Evolutionary conservation across 2,888 invertebrate genomes (phyloP), one percentile per base, ranked within the genome.

Genomic region (Rosalia funebris): DNA sequence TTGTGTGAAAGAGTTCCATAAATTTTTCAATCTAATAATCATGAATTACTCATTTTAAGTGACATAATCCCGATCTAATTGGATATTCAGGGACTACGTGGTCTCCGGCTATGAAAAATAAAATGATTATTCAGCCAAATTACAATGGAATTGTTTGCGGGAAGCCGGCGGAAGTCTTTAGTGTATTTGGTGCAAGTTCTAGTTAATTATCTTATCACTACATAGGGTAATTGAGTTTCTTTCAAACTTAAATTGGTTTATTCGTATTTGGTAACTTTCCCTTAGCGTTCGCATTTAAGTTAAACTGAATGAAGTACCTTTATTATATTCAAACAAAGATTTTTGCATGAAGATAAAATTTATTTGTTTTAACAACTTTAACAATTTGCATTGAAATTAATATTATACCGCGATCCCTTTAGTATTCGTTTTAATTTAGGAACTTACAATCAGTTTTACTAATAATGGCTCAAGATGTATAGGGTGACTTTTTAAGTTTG

Each of bases 171-270:
- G 45, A 48, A 37, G 37, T 50, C 45, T 42, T 19, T 42, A 36
- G 34, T 42, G 48, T 55, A 50, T 60, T 66, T 66, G 58, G 62
- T 66, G 65, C 61, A 71, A 74, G 65, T 71, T 72, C 68, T 63
- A 70, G 73, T 76, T 77, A 77, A 77, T 77, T 76, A 77, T 76
- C 75, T 76, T 75, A 76, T 76, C 75, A 75, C 75, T 77, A 75
- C 73, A 75, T 74, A 72, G 74, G 72, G 73, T 78, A 78, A 78
- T 78, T 77, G 77, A 78, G 77, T 77, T 78, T 78, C 77, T 77
- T 78, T 76, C 76, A 75, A 78, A 78, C 75, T 78, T 78, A 77
- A 78, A 78, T 78, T 78, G 77, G 75, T 78, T 77, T 77, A 77
- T 77, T 77, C 77, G 74, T 75, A 77, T 77, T 78, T 75, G 72